Conservation (phyloP, 2,888 invertebrate species). For the Scelioninae gen. 1 region DNA sequence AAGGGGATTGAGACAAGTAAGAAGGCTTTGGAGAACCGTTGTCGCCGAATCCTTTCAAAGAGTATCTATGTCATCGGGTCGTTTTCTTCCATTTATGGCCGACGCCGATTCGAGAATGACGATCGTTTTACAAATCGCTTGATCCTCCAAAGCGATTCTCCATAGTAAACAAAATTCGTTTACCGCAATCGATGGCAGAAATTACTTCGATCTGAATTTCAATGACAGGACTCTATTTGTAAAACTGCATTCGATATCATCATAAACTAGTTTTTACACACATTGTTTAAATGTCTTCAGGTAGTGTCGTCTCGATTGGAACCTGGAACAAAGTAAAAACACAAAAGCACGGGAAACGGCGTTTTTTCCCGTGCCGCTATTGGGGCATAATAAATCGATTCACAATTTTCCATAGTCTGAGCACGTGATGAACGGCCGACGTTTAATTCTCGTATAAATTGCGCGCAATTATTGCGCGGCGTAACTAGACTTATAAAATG, state of each 20-base stretch:
- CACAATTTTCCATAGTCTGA: slow-evolving; percentile 62
- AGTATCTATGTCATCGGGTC: slow-evolving; percentile 58
- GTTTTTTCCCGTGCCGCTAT: slow-evolving; percentile 33
- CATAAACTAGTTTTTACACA: background rate
- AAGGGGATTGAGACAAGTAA: slow-evolving; percentile 63
- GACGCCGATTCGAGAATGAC: too few species aligned
- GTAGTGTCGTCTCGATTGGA: slow-evolving; percentile 3
- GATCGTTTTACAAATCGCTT: slow-evolving; percentile 47
- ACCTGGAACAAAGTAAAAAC: slow-evolving; percentile 23
- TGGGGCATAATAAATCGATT: slow-evolving; percentile 60
- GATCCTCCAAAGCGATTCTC: too few species aligned
- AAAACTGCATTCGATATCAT: too few species aligned
- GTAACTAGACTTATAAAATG: slow-evolving; percentile 54
- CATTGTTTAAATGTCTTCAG: slow-evolving; percentile 5
- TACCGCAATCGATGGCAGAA: too few species aligned
- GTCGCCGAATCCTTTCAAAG: slow-evolving; percentile 53
- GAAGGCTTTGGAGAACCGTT: slow-evolving; percentile 60
- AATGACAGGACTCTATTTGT: too few species aligned
- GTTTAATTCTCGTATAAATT: slow-evolving; percentile 59
- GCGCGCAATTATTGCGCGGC: slow-evolving; percentile 53
- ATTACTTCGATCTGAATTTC: too few species aligned
- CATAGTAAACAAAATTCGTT: too few species aligned
- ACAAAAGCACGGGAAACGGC: slow-evolving; percentile 50
- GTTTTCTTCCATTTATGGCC: slow-evolving; percentile 51
- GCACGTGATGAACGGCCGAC: slow-evolving; percentile 62